phyloP scores from a whole-genome alignment of 2,113 vertebrate species.

The Diphyllodes magnificus region DNA sequence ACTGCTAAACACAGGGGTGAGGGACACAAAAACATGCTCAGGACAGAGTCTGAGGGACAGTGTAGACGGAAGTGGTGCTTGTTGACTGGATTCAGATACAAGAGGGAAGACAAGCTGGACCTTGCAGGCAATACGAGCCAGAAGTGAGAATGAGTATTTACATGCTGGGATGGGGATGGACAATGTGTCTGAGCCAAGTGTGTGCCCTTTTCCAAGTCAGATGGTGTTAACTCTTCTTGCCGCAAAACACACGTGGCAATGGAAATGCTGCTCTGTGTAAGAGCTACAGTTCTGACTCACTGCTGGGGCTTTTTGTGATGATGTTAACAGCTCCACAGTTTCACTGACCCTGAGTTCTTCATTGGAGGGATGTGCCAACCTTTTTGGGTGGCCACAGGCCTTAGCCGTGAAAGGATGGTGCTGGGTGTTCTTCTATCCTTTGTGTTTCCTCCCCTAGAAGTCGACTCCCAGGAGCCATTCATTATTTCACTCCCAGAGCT shows the following conservation, averaged over 20 bases:
- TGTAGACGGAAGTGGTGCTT: rapidly evolving
- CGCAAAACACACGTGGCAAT: rapidly evolving
- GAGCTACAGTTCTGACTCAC: background rate
- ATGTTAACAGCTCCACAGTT: background rate
- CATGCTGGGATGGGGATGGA: background rate
- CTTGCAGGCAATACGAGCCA: background rate
- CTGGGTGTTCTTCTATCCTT: background rate
- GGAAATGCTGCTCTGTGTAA: background rate
- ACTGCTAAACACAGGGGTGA: background rate
- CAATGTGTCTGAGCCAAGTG: background rate
- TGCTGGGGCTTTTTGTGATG: background rate
- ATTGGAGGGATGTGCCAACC: background rate
- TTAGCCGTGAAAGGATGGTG: background rate
- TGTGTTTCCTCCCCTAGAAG: background rate
- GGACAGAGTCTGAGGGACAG: background rate
- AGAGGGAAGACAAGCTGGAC: background rate
- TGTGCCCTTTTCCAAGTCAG: background rate
- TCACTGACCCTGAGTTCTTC: background rate
- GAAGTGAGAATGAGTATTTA: background rate
- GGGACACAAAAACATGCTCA: background rate
- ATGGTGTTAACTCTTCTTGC: background rate
- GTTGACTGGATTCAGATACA: background rate
- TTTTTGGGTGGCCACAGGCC: background rate
- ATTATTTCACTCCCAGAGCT: background rate
- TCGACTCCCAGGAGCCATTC: background rate